Base-by-base conservation (phyloP, 2,888 invertebrate species). In the Petrolisthes manimaculis region DNA sequence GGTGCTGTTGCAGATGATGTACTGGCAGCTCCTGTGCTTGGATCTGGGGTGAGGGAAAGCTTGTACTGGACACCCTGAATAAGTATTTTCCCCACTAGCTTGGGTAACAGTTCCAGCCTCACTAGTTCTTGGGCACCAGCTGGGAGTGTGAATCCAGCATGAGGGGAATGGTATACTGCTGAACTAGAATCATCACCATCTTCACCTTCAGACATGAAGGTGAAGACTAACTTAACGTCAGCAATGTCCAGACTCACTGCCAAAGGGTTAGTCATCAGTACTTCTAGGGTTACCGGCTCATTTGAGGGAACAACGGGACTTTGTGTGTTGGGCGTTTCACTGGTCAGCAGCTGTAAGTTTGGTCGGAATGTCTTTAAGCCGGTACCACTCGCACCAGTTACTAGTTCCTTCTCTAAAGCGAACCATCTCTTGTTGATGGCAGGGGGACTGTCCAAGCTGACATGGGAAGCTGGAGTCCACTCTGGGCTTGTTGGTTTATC, bases 231-330 rank as follows among this genome's bases (percentile, higher is more conserved):
- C 92, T 95, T 95, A 12, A 97, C 94, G 92, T 96, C 95, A 91
- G 95, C 95, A 88, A 97, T 93, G 75, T 95, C 94, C 91, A 97
- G 93, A 0, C 95, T 93, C 91, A 97, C 95, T 92, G 96, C 95
- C 83, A 97, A 93, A 0, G 96, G 96, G 93, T 97, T 97, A 91
- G 94, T 94, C 91, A 98, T 94, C 84, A 95, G 95, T 54, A 98
- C 94, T 74, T 96, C 95, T 85, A 98, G 94, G 93, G 96, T 96
- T 85, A 98, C 95, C 0, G 96, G 96, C 93, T 98, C 98, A 95
- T 93, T 83, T 88, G 90, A 89, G 91, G 90, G 84, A 24, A 89
- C 92, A 37, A 92, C 83, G 9, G 93, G 93, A 89, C 92, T 92
- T 81, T 91, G 90, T 69, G 91, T 92, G 92, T 94, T 93, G 89